A percentile compares a stretch with the other conserved stretches of the same genome.
Conservation (phyloP, 2,797 vertebrate genomes). For the Australoheros facetus region DNA sequence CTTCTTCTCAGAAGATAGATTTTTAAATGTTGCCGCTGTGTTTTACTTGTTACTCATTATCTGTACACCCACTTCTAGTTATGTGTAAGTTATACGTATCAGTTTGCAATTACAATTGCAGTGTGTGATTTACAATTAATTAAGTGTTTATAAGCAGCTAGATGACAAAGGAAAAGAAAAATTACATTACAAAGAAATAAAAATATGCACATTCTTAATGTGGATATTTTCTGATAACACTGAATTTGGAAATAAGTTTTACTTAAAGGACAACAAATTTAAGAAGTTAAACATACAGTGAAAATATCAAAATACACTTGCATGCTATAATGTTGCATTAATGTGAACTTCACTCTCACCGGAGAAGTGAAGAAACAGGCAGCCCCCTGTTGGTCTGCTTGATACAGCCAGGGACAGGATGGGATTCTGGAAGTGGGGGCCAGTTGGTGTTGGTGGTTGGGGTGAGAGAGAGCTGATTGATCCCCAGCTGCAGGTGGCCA, state of each 20-base stretch:
- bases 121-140: neutral
- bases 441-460: slow-evolving; percentile 17
- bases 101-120: neutral
- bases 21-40: neutral
- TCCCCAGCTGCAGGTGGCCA: slow-evolving; percentile 79
- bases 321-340: neutral
- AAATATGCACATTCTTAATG: neutral
- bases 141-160: neutral
- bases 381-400: slow-evolving; percentile 54
- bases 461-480: slow-evolving; percentile 71
- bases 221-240: neutral
- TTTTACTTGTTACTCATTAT: too few relatives aligned
- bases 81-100: neutral
- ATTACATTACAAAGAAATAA: neutral
- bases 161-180: neutral
- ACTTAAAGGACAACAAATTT: neutral
- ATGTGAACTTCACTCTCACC: slow-evolving; percentile 58
- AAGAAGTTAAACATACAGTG: neutral
- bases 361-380: slow-evolving; percentile 57
- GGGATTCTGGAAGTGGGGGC: slow-evolving; percentile 45
- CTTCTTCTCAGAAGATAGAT: neutral
- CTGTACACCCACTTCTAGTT: neutral
- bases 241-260: neutral
- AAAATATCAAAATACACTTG: neutral
- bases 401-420: slow-evolving; percentile 49